phyloP scores from a whole-genome alignment of 2,797 vertebrate genomes.

The Saxicola maurus region DNA sequence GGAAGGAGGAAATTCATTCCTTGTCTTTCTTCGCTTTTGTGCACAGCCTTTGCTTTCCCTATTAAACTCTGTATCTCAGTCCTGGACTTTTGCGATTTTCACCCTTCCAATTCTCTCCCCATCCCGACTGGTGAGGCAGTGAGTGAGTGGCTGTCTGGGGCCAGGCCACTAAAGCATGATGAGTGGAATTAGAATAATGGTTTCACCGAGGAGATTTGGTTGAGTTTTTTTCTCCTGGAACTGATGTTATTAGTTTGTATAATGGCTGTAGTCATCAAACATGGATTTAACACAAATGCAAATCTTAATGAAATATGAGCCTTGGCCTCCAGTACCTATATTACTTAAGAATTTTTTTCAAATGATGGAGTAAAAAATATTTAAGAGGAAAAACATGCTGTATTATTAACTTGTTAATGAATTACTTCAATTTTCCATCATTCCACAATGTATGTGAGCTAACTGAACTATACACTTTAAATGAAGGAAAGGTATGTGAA shows the following conservation, averaged over 20 bases:
- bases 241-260: neutral
- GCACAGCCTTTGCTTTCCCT: neutral
- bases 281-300: neutral
- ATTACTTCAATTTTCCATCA: neutral
- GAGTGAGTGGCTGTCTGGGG: neutral
- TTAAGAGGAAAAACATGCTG: neutral
- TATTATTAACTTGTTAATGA: neutral
- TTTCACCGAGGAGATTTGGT: neutral
- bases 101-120: neutral
- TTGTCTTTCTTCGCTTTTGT: too few relatives aligned
- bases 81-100: too few relatives aligned
- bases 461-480: neutral
- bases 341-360: neutral
- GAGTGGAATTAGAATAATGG: neutral
- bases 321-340: neutral
- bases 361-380: neutral
- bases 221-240: accelerated
- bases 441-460: neutral
- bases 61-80: neutral
- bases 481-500: neutral
- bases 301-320: neutral
- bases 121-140: too few relatives aligned
- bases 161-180: accelerated
- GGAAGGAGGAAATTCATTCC: neutral
- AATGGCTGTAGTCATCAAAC: neutral